A percentile compares a stretch with the other conserved stretches of the same genome.
phyloP scores from a whole-genome alignment of 2,113 vertebrate species.

The Xerus inauris region DNA sequence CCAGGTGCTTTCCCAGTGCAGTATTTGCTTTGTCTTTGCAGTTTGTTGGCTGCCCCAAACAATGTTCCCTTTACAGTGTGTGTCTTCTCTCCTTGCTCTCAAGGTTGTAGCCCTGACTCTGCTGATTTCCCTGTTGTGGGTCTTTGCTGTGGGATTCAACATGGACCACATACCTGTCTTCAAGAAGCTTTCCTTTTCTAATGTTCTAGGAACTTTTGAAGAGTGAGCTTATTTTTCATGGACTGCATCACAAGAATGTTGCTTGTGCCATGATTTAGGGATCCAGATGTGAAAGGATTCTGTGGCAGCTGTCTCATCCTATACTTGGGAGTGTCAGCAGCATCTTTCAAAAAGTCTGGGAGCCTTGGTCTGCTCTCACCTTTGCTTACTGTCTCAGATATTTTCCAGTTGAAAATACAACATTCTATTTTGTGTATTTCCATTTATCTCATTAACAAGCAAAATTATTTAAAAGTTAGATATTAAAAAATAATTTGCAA shows the following conservation, averaged over 20 bases:
- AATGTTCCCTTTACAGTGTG: background rate
- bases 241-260: background rate
- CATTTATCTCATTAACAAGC: background rate
- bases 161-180: background rate
- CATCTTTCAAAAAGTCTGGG: background rate
- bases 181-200: background rate
- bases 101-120: background rate
- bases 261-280: background rate
- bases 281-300: background rate
- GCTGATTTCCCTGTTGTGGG: background rate
- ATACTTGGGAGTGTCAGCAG: background rate
- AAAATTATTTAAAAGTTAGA: background rate
- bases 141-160: background rate
- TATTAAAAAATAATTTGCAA: background rate
- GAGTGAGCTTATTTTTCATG: background rate
- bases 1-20: background rate
- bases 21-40: background rate
- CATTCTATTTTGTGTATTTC: slow-evolving; percentile 25
- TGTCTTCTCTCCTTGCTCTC: background rate
- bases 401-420: background rate
- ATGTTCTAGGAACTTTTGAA: background rate
- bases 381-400: background rate
- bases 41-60: background rate
- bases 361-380: slow-evolving; percentile 4
- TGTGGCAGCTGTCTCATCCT: background rate